These are phyloP conservation scores for Bicyclus anynana DNA, from an alignment of 1,140 invertebrate species.

Conservation along the genomic window DNA sequence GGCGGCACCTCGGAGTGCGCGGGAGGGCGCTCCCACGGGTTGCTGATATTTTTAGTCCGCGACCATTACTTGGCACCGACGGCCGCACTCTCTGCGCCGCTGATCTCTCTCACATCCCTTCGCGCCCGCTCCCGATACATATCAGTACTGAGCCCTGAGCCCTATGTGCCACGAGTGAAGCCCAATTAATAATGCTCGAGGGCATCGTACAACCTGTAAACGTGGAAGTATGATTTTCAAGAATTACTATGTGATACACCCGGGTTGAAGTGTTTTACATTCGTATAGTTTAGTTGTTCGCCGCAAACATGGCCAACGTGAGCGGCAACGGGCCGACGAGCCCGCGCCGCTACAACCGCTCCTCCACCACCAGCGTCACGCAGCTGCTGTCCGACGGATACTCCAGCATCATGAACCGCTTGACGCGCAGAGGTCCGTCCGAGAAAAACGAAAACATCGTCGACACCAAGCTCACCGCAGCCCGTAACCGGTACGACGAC, in stretches of 20 bases:
- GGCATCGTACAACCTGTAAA: slow-evolving; percentile 18
- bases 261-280: slow-evolving; percentile 52
- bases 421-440: slow-evolving; percentile 86
- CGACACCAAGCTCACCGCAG: slow-evolving; percentile 48
- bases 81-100: slow-evolving; percentile 71
- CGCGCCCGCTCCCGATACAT: slow-evolving; percentile 59
- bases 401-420: slow-evolving; percentile 87
- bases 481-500: slow-evolving; percentile 63
- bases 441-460: slow-evolving; percentile 65
- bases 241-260: slow-evolving; percentile 53
- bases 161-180: slow-evolving; percentile 9
- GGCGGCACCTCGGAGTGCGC: slow-evolving; percentile 67
- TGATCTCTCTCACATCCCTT: slow-evolving; percentile 71
- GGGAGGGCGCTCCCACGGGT: slow-evolving; percentile 77
- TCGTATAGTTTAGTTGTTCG: slow-evolving; percentile 24
- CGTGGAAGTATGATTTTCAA: slow-evolving; percentile 44
- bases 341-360: slow-evolving; percentile 82
- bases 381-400: slow-evolving; percentile 90
- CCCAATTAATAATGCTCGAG: slow-evolving; percentile 5
- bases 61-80: slow-evolving; percentile 75
- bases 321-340: slow-evolving; percentile 50
- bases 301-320: slow-evolving; percentile 50
- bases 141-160: slow-evolving; percentile 28
- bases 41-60: slow-evolving; percentile 75
- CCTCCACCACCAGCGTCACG: slow-evolving; percentile 88